Evolutionary conservation across 2,888 invertebrate species (phyloP).

Genomic region (Andrena bicolor): DNA sequence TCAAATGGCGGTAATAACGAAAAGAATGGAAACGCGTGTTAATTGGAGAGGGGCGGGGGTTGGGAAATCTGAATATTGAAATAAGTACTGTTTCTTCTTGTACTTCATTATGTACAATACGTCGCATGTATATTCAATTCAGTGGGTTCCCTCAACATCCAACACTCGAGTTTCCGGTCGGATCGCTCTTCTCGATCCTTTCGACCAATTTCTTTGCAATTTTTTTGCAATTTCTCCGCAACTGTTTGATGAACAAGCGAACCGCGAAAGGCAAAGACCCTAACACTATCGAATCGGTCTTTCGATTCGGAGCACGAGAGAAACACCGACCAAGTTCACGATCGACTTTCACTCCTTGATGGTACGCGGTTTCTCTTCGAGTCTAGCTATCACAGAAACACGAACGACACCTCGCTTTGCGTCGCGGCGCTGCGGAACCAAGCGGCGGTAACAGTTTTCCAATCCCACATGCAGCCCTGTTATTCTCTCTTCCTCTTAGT

Average conservation of each 20-base stretch:
- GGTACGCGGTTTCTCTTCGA: conserved; percentile 55
- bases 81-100: too few species aligned
- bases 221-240: neutral
- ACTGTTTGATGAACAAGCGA: neutral
- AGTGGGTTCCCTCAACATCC: too few species aligned
- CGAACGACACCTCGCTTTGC: neutral
- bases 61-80: too few species aligned
- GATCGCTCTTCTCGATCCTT: neutral
- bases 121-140: too few species aligned
- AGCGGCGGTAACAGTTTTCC: neutral
- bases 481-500: neutral
- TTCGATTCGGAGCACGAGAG: conserved; percentile 32
- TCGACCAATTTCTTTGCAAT: neutral
- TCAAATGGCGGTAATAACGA: too few species aligned
- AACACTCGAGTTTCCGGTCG: too few species aligned
- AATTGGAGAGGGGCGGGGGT: too few species aligned
- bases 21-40: too few species aligned
- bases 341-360: conserved; percentile 82
- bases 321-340: conserved; percentile 80
- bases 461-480: neutral
- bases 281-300: conserved; percentile 1
- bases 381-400: conserved; percentile 30
- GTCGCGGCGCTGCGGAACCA: neutral
- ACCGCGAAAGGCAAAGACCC: neutral
- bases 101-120: too few species aligned